Conservation (phyloP, 2,888 invertebrate genomes). For the Clepsis dumicolana region DNA sequence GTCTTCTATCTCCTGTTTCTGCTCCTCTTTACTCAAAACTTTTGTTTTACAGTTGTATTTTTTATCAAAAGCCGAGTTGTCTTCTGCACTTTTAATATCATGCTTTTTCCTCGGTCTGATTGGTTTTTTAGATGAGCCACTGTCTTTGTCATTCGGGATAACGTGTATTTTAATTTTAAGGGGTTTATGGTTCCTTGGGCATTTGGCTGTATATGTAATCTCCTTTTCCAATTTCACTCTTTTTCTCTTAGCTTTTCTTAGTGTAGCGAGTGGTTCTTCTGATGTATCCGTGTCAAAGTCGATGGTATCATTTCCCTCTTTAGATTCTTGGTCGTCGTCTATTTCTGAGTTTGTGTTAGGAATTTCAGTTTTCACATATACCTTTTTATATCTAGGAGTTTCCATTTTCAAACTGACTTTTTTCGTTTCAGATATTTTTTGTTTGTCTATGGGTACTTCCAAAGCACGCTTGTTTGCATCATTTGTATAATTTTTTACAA, state of each 20-base stretch:
- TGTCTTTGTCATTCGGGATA: rapidly evolving
- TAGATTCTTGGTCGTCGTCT: neutral
- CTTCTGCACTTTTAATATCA: neutral
- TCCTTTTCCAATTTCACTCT: neutral
- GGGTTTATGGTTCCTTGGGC: no score
- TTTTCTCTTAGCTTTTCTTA: neutral
- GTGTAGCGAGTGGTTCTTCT: neutral
- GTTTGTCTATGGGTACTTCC: neutral
- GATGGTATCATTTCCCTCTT: neutral
- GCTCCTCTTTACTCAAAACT: neutral
- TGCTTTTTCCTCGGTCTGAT: neutral
- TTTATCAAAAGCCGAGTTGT: neutral
- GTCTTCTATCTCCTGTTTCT: neutral
- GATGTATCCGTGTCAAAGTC: neutral
- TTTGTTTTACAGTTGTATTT: neutral
- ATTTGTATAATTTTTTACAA: neutral
- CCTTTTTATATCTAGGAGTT: no score
- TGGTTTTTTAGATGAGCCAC: neutral
- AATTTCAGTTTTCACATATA: no score
- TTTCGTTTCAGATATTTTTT: neutral
- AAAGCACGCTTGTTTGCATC: neutral
- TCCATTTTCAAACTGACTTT: neutral
- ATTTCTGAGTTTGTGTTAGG: neutral
- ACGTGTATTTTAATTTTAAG: neutral
- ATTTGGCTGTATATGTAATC: neutral